Evolutionary conservation across 2,113 vertebrate genomes (phyloP), one percentile per base, ranked within the genome.

Genomic region (Butorides virescens): DNA sequence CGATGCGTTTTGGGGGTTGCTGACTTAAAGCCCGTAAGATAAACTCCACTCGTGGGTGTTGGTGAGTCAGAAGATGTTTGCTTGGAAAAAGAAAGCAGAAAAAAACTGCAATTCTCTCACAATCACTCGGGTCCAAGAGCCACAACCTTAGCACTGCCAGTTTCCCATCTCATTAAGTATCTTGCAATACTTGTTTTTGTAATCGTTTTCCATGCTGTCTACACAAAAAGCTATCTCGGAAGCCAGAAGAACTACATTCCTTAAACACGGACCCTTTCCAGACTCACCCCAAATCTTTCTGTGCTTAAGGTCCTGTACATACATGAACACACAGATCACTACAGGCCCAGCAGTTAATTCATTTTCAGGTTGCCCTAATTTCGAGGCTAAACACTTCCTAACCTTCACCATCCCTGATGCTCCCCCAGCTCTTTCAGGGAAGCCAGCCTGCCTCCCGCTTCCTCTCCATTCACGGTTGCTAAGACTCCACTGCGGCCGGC

Each of bases 151-250:
- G 80, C 71, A 62, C 46, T 9, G 7, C 39, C 70, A 79, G 81
- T 65, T 93, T 94, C 95, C 85, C 93, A 93, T 94, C 94, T 85
- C 85, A 93, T 70, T 96, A 96, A 85, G 70, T 70, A 70, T 79
- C 96, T 96, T 88, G 95, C 93, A 96, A 83, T 96, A 96, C 94
- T 96, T 93, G 95, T 95, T 92, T 95, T 92, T 97, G 93, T 81
- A 95, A 96, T 91, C 11, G 0, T 97, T 97, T 97, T 97, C 92
- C 77, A 55, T 56, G 66, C 81, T 92, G 77, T 96, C 94, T 96
- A 95, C 77, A 94, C 55, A 80, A 95, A 95, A 92, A 83, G n/a
- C 85, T 80, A 95, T 90, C 87, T 90, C 1, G 0, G 77, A 89
- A 95, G 90, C 96, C 86, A 96, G 94, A 95, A 96, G 56, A 93